Base-by-base conservation (phyloP, 2,113 vertebrate genomes). In the Phoxinus phoxinus region DNA sequence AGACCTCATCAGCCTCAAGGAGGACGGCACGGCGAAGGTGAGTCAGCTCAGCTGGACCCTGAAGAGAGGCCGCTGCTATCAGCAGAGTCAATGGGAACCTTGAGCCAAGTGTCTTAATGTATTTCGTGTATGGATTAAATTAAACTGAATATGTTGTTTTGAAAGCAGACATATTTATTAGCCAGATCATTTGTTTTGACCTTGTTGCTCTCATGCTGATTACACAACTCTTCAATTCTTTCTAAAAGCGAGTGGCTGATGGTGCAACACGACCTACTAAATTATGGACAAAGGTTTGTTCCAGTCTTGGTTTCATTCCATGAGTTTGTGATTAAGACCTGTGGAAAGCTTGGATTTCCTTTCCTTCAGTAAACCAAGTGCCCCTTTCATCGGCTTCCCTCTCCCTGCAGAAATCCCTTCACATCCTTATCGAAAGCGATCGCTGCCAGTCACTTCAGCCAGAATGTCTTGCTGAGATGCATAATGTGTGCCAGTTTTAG, bases 1-100 rank as follows among this genome's bases (percentile, higher is more conserved):
- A 95, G 98, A 99, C 92, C 95, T 99, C 88, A 99, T 99, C 93
- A 98, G 97, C 91, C 96, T 99, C 85, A 98, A 97, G 92, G 98
- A 99, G 88, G 98, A 99, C 46, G 97, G 98, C 88, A 95, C 95
- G 37, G 94, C 96, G 92, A 98, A 98, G 97, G 98, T 99, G 94
- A 96, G 87, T 30, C 75, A 19, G 23, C 23, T 85, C 23, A 74
- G 32, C 74, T 30, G 74, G 46, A 53, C 48, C 4, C 48, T 5
- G n/a, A 35, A n/a, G 46, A 32, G 25, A 51, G 3, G 1, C 27
- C 32, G 63, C 63, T 67, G 63, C 30, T 67, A 27, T 67, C 1
- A 79, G 35, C 6, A 25, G 2, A 61, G 23, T 63, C 15, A 35
- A 21, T 35, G 30, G 19, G 35, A 56, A 12, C 74, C 48, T 51